These are phyloP conservation scores for Nyctereutes procyonoides DNA, from an alignment of 2,113 vertebrate genomes.

Conservation along the genomic window DNA sequence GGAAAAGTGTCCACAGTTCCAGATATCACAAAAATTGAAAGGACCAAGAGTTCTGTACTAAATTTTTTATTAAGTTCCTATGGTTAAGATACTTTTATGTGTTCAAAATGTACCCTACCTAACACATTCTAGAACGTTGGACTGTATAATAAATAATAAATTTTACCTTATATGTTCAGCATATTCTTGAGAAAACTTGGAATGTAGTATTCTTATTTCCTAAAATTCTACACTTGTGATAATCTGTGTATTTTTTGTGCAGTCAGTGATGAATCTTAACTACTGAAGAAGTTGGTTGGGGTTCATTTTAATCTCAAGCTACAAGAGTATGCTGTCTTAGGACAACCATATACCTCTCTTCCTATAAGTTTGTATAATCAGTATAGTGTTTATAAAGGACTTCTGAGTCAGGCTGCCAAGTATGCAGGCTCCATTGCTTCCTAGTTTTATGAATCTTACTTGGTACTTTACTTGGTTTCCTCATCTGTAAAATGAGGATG, in stretches of 20 bases:
- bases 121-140: neutral
- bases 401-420: neutral
- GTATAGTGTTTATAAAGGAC: neutral
- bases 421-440: neutral
- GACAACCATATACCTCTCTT: neutral
- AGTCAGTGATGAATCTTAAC: conserved; percentile 16
- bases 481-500: neutral
- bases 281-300: neutral
- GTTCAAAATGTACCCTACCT: neutral
- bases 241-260: neutral
- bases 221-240: conserved; percentile 16
- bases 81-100: neutral
- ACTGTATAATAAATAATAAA: neutral
- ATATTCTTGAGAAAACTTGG: neutral
- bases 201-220: neutral
- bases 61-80: conserved; percentile 17
- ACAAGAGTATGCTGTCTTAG: neutral
- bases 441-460: neutral
- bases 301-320: neutral
- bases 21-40: neutral
- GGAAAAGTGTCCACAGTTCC: neutral
- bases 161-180: conserved; percentile 23
- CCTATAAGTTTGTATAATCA: neutral
- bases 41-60: neutral
- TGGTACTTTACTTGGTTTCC: neutral